Conservation (phyloP, 1,140 invertebrate genomes). For the honey bee (Apis mellifera) region DNA sequence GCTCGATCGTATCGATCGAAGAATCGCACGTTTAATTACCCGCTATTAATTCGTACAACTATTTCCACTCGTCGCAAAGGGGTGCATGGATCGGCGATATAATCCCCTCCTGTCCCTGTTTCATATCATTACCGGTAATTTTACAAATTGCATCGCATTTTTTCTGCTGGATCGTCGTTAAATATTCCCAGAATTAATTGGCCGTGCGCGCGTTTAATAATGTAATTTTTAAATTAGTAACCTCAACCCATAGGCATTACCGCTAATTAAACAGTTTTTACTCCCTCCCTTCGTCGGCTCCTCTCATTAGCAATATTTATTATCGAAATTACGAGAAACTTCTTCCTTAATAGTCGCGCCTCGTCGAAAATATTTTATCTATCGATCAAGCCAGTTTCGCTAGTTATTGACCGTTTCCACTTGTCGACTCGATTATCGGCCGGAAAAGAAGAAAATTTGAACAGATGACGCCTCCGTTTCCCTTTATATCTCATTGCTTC, state of each 20-base stretch:
- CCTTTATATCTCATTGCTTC: too few species aligned
- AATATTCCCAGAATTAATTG: conserved; percentile 43
- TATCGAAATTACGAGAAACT: neutral
- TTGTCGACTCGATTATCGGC: too few species aligned
- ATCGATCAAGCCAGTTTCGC: neutral
- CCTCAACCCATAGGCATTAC: neutral
- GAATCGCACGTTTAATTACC: conserved; percentile 35
- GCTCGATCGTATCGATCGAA: conserved; percentile 16
- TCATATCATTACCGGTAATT: conserved; percentile 42
- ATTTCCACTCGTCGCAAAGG: neutral
- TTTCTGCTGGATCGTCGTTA: conserved; percentile 2
- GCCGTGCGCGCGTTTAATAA: neutral
- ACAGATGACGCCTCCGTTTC: too few species aligned
- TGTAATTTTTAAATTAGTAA: conserved; percentile 32
- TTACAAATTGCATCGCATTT: conserved; percentile 38
- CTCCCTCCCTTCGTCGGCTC: neutral
- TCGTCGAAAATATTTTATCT: neutral
- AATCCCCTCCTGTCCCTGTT: conserved; percentile 16
- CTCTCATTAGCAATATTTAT: conserved; percentile 8
- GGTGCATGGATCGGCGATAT: neutral
- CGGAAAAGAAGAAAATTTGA: too few species aligned
- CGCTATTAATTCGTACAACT: conserved; percentile 10
- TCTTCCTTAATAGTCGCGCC: too few species aligned
- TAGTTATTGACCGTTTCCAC: neutral
- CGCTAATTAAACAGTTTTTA: conserved; percentile 41